Conservation (phyloP, 2,888 invertebrate species). For the Panopea generosa region DNA sequence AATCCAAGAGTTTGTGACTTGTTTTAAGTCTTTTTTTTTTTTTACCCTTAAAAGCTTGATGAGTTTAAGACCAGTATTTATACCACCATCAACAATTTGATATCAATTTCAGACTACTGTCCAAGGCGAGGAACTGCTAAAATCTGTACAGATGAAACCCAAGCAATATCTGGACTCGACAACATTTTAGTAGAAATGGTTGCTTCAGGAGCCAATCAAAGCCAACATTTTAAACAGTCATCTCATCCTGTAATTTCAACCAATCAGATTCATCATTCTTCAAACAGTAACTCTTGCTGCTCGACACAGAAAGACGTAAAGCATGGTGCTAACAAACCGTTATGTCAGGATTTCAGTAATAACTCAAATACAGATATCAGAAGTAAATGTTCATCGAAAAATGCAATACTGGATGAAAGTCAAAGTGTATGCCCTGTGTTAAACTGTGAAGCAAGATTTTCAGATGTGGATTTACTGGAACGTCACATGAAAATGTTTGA, state of each 20-base stretch:
- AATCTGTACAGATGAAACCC: no score
- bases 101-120: no score
- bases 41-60: no score
- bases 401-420: no score
- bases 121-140: no score
- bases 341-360: conserved; percentile 7
- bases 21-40: no score
- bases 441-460: conserved; percentile 66
- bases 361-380: background rate
- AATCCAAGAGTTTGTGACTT: no score
- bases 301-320: background rate
- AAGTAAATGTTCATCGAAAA: background rate
- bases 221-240: background rate
- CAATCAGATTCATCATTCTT: no score
- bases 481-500: conserved; percentile 60
- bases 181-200: conserved; percentile 13
- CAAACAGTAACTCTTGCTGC: background rate
- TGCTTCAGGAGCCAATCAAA: conserved; percentile 1
- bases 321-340: background rate
- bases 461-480: conserved; percentile 41
- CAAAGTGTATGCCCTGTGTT: conserved; percentile 34
- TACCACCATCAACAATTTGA: no score
- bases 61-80: no score
- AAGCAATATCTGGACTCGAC: conserved; percentile 41
- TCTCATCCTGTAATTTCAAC: background rate